A percentile compares a stretch with the other conserved stretches of the same genome.
These are phyloP conservation scores for Yponomeuta plumbellus DNA, from an alignment of 2,888 invertebrate genomes.

Conservation along the genomic window DNA sequence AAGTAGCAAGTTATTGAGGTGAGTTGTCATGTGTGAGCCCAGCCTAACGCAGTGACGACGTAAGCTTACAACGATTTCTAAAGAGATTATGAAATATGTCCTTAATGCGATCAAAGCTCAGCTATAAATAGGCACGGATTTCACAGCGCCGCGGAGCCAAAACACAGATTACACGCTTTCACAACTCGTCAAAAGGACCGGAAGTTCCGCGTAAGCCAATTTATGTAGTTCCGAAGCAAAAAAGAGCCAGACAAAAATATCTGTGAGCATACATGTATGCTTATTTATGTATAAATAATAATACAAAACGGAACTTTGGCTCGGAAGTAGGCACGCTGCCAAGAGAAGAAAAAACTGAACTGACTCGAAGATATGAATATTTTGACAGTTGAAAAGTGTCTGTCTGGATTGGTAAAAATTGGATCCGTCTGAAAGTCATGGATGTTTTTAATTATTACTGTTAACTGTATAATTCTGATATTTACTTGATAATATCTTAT, in stretches of 20 bases:
- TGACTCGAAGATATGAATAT: not conserved
- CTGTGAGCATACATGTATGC: not conserved
- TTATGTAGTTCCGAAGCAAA: not conserved
- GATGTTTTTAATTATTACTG: no score
- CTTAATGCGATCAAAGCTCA: no score
- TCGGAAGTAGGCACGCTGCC: not conserved
- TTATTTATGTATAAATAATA: no score
- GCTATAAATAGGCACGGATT: no score
- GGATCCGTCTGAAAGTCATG: not conserved
- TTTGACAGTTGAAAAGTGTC: not conserved
- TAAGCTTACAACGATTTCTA: no score
- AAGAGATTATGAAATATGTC: no score
- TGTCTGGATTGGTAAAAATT: not conserved
- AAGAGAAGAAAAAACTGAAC: not conserved
- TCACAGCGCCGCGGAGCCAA: no score
- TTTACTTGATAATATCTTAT: no score
- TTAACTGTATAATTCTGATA: no score
- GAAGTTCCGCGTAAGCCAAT: not conserved
- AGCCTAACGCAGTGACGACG: no score
- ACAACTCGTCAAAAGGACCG: not conserved
- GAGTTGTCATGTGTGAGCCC: no score
- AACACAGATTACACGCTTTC: not conserved
- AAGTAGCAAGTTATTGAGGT: no score
- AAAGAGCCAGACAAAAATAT: not conserved
- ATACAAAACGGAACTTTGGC: not conserved